Percentiles rank a stretch among this genome's conserved stretches.
These are phyloP conservation scores for Antedon mediterranea DNA, from an alignment of 53 echinoderm and acorn worm genomes.

Conservation along the genomic window DNA sequence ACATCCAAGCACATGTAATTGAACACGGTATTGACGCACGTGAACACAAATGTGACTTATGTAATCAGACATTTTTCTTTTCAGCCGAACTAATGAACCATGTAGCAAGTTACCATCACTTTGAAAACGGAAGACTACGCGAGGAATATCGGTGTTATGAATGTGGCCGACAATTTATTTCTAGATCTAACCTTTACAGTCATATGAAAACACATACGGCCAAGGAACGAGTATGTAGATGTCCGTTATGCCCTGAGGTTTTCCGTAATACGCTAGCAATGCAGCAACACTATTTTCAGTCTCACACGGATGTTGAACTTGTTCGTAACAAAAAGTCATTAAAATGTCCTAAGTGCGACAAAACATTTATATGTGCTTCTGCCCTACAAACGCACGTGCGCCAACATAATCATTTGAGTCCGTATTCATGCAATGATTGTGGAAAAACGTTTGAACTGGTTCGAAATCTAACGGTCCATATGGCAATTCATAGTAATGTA, in stretches of 20 bases:
- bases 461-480: conserved; percentile 86
- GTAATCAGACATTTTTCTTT: conserved; percentile 94
- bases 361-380: conserved; percentile 63
- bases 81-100: conserved; percentile 87
- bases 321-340: conserved; percentile 63
- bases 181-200: conserved; percentile 62
- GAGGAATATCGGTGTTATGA: conserved; percentile 69
- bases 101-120: conserved; percentile 32
- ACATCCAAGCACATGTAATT: conserved; percentile 87
- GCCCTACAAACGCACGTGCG: conserved; percentile 86
- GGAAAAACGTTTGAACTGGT: conserved; percentile 78
- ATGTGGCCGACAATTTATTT: conserved; percentile 57
- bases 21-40: conserved; percentile 94
- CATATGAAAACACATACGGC: conserved; percentile 63
- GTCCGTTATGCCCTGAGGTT: conserved; percentile 75
- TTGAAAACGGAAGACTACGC: conserved; percentile 40
- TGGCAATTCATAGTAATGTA: conserved; percentile 83
- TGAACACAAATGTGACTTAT: conserved; percentile 77
- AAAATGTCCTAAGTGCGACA: conserved; percentile 69
- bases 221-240: conserved; percentile 56
- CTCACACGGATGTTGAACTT: conserved; percentile 53
- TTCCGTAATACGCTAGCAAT: conserved; percentile 72
- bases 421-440: conserved; percentile 78
- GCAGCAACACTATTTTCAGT: conserved; percentile 84
- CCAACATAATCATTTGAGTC: conserved; percentile 68